Conservation (phyloP, 2,113 vertebrate species). For the Ibidorhyncha struthersii region DNA sequence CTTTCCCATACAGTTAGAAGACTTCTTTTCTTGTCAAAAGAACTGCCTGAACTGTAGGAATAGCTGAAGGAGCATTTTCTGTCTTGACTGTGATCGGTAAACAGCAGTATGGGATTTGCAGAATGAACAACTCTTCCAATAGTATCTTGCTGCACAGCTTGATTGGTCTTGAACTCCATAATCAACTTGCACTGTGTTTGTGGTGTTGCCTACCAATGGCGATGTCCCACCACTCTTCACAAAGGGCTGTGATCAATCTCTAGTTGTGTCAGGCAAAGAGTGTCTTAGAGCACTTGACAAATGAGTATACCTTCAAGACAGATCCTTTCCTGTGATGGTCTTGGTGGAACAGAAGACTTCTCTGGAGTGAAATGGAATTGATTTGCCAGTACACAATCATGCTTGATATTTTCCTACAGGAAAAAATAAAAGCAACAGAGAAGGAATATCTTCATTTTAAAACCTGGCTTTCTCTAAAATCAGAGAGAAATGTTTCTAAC, state of each 20-base stretch:
- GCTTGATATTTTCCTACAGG: neutral
- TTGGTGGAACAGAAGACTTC: neutral
- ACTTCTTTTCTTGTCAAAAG: neutral
- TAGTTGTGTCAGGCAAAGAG: neutral
- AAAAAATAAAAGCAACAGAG: neutral
- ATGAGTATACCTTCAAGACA: neutral
- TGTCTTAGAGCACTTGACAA: neutral
- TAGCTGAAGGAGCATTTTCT: neutral
- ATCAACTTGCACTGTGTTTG: neutral
- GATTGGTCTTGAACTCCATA: neutral
- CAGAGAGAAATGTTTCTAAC: neutral
- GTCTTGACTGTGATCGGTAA: neutral
- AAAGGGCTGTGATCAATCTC: neutral
- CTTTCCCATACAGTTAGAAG: neutral
- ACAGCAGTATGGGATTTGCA: neutral
- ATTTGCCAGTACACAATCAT: neutral
- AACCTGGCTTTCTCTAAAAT: neutral
- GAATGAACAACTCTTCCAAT: neutral
- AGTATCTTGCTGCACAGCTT: neutral
- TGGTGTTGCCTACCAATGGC: neutral
- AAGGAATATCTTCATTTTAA: neutral
- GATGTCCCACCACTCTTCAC: rapidly evolving
- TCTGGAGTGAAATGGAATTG: neutral
- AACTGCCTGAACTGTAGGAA: neutral
- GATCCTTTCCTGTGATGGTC: neutral